Evolutionary conservation across 1,140 invertebrate genomes (phyloP).

Genomic region (Philotrypesis tridentata): DNA sequence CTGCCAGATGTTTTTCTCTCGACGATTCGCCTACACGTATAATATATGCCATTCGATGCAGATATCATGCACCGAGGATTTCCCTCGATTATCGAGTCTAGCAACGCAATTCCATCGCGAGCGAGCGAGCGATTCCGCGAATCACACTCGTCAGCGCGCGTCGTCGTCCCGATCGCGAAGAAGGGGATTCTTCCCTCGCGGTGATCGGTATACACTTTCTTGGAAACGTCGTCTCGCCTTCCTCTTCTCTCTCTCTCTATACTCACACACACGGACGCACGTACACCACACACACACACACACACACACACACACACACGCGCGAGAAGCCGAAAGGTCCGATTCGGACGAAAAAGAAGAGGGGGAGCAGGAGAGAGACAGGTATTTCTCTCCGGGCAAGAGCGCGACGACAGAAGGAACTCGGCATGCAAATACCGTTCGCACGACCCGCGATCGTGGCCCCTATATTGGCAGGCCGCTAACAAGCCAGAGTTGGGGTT

Average conservation of each 20-base stretch:
- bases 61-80: too few relatives aligned
- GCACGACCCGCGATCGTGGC: constrained; percentile 57
- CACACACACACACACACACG: too few relatives aligned
- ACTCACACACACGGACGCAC: too few relatives aligned
- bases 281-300: too few relatives aligned
- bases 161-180: neutral
- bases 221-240: neutral
- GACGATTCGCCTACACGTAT: too few relatives aligned
- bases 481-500: constrained; percentile 61
- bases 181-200: neutral
- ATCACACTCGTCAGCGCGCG: neutral
- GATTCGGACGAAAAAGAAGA: neutral
- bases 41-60: too few relatives aligned
- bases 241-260: neutral
- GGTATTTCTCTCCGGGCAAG: neutral
- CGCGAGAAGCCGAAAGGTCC: neutral
- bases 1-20: too few relatives aligned
- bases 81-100: too few relatives aligned
- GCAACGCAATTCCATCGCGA: too few relatives aligned
- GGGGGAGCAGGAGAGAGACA: neutral
- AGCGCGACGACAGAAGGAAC: neutral
- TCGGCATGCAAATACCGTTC: constrained; percentile 65
- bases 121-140: too few relatives aligned
- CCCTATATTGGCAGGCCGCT: constrained; percentile 66
- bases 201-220: constrained; percentile 17